Evolutionary conservation across 2,888 invertebrate genomes (phyloP).

Genomic region (Himalopsyche japonica): DNA sequence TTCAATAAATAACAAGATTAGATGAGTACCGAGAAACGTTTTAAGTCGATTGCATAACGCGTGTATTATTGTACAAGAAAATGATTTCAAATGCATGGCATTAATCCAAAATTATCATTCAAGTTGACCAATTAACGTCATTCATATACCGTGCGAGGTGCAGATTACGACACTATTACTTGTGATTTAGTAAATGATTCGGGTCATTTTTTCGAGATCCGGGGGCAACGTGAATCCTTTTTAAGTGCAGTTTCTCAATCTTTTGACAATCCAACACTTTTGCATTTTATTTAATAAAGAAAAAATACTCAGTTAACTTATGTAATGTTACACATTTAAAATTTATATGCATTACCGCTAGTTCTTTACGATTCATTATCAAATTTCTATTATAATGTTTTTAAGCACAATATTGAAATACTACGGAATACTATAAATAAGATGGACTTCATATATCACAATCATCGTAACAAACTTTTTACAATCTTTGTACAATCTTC

Average conservation of each 20-base stretch:
- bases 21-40: not conserved
- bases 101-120: not conserved
- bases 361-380: no score
- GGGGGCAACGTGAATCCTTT: not conserved
- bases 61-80: not conserved
- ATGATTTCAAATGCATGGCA: not conserved
- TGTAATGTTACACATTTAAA: no score
- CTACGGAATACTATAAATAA: no score
- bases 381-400: no score
- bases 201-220: slow-evolving; percentile 10
- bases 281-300: no score
- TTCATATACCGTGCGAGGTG: not conserved
- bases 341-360: no score
- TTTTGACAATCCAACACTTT: not conserved
- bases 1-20: not conserved
- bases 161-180: not conserved
- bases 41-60: not conserved
- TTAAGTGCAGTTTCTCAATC: not conserved
- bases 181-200: slow-evolving; percentile 4
- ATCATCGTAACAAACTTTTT: no score
- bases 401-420: no score
- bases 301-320: no score
- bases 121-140: not conserved
- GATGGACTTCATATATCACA: no score
- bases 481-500: no score